These are phyloP conservation scores for Xenops minutus DNA, from an alignment of 2,797 vertebrate genomes.

Conservation along the genomic window DNA sequence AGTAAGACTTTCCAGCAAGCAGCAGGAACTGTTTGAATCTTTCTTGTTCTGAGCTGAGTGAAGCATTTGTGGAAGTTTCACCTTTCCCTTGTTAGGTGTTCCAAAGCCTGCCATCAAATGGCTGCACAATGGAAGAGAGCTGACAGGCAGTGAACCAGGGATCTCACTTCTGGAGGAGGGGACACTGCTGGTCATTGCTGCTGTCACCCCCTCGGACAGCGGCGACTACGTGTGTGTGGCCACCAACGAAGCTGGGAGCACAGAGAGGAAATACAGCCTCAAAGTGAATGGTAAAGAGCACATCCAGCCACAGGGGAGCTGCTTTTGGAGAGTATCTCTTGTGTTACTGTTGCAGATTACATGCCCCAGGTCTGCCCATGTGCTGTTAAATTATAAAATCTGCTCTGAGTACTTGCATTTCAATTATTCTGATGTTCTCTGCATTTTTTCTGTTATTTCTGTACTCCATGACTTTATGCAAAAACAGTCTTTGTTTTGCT, in stretches of 20 bases:
- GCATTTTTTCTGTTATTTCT: neutral
- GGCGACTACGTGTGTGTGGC: constrained; percentile 93
- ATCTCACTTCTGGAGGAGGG: constrained; percentile 88
- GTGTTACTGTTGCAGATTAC: neutral
- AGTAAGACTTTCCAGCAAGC: neutral
- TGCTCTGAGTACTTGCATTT: neutral
- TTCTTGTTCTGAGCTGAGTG: neutral
- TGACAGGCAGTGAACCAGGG: constrained; percentile 87
- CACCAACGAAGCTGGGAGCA: constrained; percentile 90
- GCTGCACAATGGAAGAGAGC: constrained; percentile 88
- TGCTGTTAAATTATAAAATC: neutral
- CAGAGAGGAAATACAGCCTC: constrained; percentile 91
- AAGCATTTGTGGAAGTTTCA: neutral
- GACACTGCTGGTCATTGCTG: constrained; percentile 84
- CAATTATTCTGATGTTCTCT: neutral
- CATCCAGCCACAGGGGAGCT: neutral
- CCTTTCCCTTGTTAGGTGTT: constrained; percentile 76
- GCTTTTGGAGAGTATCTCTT: neutral
- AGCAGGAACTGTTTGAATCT: neutral
- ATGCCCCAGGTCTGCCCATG: neutral
- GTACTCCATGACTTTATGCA: neutral
- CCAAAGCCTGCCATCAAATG: constrained; percentile 92
- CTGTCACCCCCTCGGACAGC: constrained; percentile 84
- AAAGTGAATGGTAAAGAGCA: constrained; percentile 88
- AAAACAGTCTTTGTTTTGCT: neutral